Conservation (phyloP, 64 coral and sea anemone species). For the Dendronephthya gigantea region DNA sequence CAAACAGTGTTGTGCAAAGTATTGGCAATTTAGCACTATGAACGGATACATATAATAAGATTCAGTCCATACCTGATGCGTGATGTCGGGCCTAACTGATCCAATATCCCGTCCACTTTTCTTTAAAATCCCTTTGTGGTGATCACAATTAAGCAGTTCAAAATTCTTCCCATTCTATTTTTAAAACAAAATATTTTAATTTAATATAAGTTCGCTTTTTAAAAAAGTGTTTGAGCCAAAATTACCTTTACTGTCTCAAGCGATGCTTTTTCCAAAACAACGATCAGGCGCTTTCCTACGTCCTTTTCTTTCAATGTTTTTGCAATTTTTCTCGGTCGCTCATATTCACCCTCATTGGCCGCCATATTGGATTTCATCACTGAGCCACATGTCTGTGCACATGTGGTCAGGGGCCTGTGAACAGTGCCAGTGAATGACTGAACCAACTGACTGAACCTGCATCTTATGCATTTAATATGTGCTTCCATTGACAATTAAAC, state of each 20-base stretch:
- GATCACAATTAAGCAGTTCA: constrained; percentile 89
- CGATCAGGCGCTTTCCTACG: constrained; percentile 80
- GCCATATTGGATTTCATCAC: constrained; percentile 37
- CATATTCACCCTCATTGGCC: constrained; percentile 55
- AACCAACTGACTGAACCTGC: too few species aligned
- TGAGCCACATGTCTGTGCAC: too few species aligned
- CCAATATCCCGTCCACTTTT: constrained; percentile 74
- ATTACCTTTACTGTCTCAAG: constrained; percentile 84
- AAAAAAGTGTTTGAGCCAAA: neutral
- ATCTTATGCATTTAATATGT: too few species aligned
- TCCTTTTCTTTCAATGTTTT: constrained; percentile 95
- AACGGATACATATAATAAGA: neutral
- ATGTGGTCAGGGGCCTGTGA: too few species aligned
- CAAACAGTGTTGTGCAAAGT: too few species aligned
- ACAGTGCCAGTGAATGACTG: too few species aligned
- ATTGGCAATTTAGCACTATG: too few species aligned
- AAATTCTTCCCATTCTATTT: constrained; percentile 94
- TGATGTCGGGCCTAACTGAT: constrained; percentile 69
- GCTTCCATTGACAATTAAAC: too few species aligned
- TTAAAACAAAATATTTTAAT: neutral
- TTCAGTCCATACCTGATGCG: constrained; percentile 64
- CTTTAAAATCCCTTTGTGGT: constrained; percentile 86
- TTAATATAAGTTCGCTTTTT: neutral
- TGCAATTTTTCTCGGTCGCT: constrained; percentile 74
- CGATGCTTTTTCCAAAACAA: constrained; percentile 83